A percentile compares a stretch with the other conserved stretches of the same genome.
Conservation (phyloP, 2,113 vertebrate genomes). For the Neoarius graeffei region DNA sequence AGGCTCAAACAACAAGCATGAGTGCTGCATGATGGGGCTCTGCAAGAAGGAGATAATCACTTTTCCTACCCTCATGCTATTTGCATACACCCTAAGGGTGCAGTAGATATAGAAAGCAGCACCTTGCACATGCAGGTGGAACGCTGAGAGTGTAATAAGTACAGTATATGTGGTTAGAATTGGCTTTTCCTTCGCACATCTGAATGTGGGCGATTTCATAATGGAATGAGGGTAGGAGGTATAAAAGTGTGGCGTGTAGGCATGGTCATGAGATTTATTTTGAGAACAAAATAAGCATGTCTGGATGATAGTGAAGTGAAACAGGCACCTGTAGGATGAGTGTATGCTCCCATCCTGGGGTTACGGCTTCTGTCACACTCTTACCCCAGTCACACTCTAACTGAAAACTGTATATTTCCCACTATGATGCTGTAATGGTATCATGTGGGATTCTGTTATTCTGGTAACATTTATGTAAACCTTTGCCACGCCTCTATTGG, state of each 20-base stretch:
- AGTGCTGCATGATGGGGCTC: slow-evolving; percentile 22
- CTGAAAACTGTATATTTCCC: too few relatives aligned
- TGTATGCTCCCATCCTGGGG: slow-evolving; percentile 27
- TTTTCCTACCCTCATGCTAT: slow-evolving; percentile 13
- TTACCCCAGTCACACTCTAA: too few relatives aligned
- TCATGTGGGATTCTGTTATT: too few relatives aligned
- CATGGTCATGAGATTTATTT: slow-evolving; percentile 7
- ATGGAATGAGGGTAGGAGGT: slow-evolving; percentile 17
- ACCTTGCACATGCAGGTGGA: not conserved
- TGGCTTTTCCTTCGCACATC: slow-evolving; percentile 1
- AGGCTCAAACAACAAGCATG: slow-evolving; percentile 6
- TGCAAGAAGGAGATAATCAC: slow-evolving; percentile 35
- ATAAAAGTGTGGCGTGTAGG: not conserved
- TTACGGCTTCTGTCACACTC: slow-evolving; percentile 56
- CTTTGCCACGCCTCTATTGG: too few relatives aligned
- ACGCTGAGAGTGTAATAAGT: not conserved
- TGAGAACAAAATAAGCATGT: not conserved
- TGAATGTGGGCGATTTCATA: slow-evolving; percentile 10
- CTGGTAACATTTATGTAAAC: too few relatives aligned
- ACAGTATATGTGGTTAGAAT: slow-evolving; percentile 11
- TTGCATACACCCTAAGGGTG: not conserved
- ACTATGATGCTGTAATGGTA: too few relatives aligned
- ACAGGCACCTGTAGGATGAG: not conserved
- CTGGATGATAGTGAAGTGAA: not conserved
- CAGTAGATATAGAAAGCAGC: not conserved